Base-by-base conservation (phyloP, 2,113 vertebrate genomes). In the Macquaria ambigua region DNA sequence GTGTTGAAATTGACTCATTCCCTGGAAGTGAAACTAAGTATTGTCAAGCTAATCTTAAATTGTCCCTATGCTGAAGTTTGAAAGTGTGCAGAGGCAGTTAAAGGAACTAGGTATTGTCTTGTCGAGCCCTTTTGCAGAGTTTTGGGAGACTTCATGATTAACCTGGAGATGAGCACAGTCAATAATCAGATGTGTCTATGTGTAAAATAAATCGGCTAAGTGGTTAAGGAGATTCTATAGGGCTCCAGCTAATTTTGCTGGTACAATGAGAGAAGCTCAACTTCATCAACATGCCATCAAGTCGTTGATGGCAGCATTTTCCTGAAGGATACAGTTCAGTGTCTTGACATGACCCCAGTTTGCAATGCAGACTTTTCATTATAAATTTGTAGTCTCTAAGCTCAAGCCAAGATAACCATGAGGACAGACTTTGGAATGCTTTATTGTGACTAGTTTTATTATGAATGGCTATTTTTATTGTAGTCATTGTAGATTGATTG, bases 261-360 rank as follows among this genome's bases (percentile, higher is more conserved):
- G 16, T 25, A 28, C 41, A 23, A 61, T 37, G 16, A 73, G 11
- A 74, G 59, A 85, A 71, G 43, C 80, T 94, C 91, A 98, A 97
- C 96, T 93, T 92, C 89, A 96, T 87, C 9, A 99, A 89, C 86
- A 99, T 96, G 66, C 94, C 97, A 84, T 95, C 86, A 99, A 96
- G 67, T 94, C 97, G 83, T 95, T 87, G 0, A 52, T 88, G 25
- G 0, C 25, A 46, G 96, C 96, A 0, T 93, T 95, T 8, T 88
- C 84, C 53, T 95, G 95, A 48, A 98, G 85, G 23, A 99, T 59
- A 0, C 14, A 39, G 43, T 98, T 97, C 88, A 99, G 84, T 0
- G 72, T 96, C 63, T 98, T 96, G 0, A 98, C 89, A 0, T 34
- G 34, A 34, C 34, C 34, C 34, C 34, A 34, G 3, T 34, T 34